Conservation (phyloP, 2,113 vertebrate species). For the Eurypyga helias region DNA sequence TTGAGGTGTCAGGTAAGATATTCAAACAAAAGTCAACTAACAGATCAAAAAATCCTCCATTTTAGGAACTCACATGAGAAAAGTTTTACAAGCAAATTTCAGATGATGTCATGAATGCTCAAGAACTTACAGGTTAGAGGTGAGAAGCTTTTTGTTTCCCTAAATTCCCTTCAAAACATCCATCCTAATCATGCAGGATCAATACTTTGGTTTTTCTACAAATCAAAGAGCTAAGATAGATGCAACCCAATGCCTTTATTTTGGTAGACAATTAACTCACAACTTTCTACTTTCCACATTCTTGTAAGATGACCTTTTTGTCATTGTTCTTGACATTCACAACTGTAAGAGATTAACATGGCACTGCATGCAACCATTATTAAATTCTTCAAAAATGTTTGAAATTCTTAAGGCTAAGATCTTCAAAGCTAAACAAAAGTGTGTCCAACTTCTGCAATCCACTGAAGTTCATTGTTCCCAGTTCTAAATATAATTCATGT, state of each 20-base stretch:
- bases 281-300: background rate
- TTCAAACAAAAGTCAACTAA: background rate
- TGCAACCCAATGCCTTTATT: fast-evolving
- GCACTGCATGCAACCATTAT: background rate
- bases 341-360: background rate
- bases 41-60: background rate
- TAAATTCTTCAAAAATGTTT: slow-evolving; percentile 23
- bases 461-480: background rate
- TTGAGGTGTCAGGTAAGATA: background rate
- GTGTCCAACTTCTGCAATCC: background rate
- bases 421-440: slow-evolving; percentile 4
- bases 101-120: background rate
- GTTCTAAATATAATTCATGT: background rate
- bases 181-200: background rate
- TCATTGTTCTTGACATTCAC: background rate
- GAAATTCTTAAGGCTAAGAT: background rate
- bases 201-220: background rate
- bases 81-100: background rate
- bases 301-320: background rate
- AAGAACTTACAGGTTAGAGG: background rate
- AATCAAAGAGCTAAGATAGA: background rate
- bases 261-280: background rate
- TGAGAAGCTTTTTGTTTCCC: background rate
- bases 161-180: background rate
- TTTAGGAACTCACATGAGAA: background rate